Evolutionary conservation across 2,113 vertebrate genomes (phyloP).

Genomic region (Tamias sibiricus): DNA sequence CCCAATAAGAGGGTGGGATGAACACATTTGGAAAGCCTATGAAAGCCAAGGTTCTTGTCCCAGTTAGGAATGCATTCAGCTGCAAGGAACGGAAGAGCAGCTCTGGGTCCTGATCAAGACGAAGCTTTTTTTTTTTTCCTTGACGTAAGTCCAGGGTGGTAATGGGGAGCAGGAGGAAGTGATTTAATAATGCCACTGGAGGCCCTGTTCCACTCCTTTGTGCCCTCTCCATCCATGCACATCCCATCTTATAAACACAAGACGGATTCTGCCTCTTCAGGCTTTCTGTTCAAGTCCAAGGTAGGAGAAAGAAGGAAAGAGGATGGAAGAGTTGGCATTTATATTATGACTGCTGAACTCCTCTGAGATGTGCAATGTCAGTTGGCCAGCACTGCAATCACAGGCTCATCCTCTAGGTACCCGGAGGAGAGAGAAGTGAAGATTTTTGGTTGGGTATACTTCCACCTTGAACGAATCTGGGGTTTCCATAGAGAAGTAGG

Average conservation of each 20-base stretch:
- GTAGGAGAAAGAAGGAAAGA: not conserved
- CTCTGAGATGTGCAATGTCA: not conserved
- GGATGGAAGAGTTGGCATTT: not conserved
- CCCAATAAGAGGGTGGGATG: not conserved
- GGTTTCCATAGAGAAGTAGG: not conserved
- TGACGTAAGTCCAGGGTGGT: too few relatives aligned
- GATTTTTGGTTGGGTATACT: too few relatives aligned
- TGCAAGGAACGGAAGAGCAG: not conserved
- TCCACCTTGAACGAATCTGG: not conserved
- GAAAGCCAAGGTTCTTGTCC: not conserved
- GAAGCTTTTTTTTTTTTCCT: not conserved
- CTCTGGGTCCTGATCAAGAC: not conserved
- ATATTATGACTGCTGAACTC: not conserved
- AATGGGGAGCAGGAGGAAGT: not conserved
- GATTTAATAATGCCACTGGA: fast-evolving
- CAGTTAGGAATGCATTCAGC: not conserved
- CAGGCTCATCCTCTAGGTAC: not conserved
- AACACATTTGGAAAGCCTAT: not conserved
- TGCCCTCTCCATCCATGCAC: not conserved
- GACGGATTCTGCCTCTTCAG: not conserved
- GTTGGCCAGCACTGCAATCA: not conserved
- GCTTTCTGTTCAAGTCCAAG: not conserved
- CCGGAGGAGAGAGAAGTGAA: not conserved
- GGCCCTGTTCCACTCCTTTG: not conserved
- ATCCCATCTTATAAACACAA: not conserved